Evolutionary conservation across 2,113 vertebrate species (phyloP).

Genomic region (Salvelinus sp.): DNA sequence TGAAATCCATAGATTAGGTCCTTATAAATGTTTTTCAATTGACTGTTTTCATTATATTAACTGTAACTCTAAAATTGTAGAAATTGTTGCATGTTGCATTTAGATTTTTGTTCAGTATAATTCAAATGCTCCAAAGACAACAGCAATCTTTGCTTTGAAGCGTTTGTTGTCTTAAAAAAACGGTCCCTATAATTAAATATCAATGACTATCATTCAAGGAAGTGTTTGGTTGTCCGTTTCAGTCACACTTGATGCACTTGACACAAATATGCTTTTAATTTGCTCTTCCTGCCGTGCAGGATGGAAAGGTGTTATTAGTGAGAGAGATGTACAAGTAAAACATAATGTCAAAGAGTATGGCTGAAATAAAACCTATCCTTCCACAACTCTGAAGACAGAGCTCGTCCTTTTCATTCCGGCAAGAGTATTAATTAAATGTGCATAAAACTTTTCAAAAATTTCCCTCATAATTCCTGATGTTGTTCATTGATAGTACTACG

Average conservation of each 20-base stretch:
- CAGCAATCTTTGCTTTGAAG: not conserved
- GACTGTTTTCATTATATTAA: no score
- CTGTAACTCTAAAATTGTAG: no score
- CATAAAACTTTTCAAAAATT: not conserved
- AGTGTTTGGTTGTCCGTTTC: not conserved
- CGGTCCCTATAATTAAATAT: not conserved
- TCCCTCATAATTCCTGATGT: not conserved
- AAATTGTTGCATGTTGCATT: no score
- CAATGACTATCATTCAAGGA: not conserved
- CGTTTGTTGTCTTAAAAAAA: not conserved
- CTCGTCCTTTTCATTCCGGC: not conserved
- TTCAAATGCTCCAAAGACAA: not conserved
- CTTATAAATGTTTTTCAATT: no score
- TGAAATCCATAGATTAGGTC: no score
- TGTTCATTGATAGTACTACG: not conserved
- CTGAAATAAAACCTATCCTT: not conserved
- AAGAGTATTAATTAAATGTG: constrained; percentile 11
- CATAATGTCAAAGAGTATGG: not conserved
- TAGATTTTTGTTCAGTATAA: not conserved
- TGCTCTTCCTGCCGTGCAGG: not conserved
- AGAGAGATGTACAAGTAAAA: not conserved
- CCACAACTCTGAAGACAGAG: not conserved
- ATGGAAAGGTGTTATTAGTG: not conserved
- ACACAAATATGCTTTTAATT: constrained; percentile 23
- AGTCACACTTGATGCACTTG: not conserved